A percentile compares a stretch with the other conserved stretches of the same genome.
Conservation (phyloP, 1,140 invertebrate genomes). For the Ceratina australensis region DNA sequence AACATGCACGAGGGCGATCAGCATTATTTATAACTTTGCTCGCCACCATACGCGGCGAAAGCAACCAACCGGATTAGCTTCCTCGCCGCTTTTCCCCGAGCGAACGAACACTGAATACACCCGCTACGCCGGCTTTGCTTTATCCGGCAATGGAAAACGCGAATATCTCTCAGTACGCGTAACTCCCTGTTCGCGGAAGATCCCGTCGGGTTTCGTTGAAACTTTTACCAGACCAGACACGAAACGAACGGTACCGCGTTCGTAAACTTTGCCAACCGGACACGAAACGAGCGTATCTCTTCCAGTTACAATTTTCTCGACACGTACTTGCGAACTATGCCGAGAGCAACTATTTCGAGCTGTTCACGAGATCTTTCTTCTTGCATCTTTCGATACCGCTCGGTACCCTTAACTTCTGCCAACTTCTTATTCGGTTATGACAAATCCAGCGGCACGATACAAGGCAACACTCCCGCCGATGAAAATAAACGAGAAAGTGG, state of each 20-base stretch:
- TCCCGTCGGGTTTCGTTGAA: too few species aligned
- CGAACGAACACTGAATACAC: neutral
- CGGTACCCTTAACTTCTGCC: neutral
- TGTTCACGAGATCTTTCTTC: neutral
- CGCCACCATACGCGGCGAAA: slow-evolving; percentile 47
- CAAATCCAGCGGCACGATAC: neutral
- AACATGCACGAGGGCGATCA: slow-evolving; percentile 42
- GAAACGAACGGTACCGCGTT: too few species aligned
- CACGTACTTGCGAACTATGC: neutral
- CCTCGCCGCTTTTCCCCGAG: slow-evolving; percentile 26
- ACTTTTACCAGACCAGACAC: too few species aligned
- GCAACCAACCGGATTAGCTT: slow-evolving; percentile 45
- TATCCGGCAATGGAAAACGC: neutral
- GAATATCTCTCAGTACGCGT: neutral
- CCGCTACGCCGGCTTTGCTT: too few species aligned
- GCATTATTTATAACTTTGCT: slow-evolving; percentile 56
- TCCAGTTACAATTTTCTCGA: neutral
- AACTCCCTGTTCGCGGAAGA: neutral
- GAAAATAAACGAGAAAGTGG: neutral
- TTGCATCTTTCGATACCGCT: neutral
- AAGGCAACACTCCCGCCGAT: neutral
- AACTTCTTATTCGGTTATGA: neutral
- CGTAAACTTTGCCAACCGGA: neutral
- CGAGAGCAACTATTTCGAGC: neutral
- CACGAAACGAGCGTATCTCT: neutral